Percentiles rank a stretch among this genome's conserved stretches.
phyloP scores from a whole-genome alignment of 2,113 vertebrate species.

The Chascanopsetta lugubris region DNA sequence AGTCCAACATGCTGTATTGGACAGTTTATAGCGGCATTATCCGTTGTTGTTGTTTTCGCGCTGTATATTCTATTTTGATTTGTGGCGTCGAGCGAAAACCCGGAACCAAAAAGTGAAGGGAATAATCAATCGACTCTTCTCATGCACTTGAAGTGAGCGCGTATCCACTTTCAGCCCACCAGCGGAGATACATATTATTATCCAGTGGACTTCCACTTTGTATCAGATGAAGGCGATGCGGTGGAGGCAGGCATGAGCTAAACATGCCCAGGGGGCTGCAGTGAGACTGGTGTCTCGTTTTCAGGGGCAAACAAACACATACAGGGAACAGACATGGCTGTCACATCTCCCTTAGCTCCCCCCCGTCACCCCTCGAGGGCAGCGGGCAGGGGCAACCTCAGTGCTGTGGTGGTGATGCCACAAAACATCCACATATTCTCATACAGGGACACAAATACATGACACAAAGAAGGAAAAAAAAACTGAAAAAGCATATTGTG shows the following conservation, averaged over 20 bases:
- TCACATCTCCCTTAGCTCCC: constrained; percentile 80
- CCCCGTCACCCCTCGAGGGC: constrained; percentile 71
- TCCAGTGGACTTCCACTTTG: constrained; percentile 73
- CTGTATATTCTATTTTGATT: constrained; percentile 23
- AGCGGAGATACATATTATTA: constrained; percentile 61
- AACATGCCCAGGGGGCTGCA: constrained; percentile 75
- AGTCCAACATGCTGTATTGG: constrained; percentile 20
- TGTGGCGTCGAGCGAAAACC: neutral
- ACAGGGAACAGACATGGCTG: constrained; percentile 83
- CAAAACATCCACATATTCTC: constrained; percentile 38
- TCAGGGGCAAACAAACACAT: constrained; percentile 79
- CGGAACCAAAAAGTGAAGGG: constrained; percentile 20
- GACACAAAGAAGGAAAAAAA: constrained; percentile 6
- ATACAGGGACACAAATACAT: constrained; percentile 44
- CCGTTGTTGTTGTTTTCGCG: constrained; percentile 19
- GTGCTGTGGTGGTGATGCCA: constrained; percentile 31
- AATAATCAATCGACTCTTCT: constrained; percentile 43
- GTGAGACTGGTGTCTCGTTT: constrained; percentile 76
- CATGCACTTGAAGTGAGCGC: constrained; percentile 26
- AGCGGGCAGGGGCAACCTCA: constrained; percentile 59
- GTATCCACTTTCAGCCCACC: constrained; percentile 64
- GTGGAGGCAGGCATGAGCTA: constrained; percentile 73
- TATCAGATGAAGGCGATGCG: constrained; percentile 72
- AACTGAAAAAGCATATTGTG: constrained; percentile 26
- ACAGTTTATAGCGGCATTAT: constrained; percentile 39